Conservation (phyloP, 1,140 invertebrate species). For the Coelopa frigida region DNA sequence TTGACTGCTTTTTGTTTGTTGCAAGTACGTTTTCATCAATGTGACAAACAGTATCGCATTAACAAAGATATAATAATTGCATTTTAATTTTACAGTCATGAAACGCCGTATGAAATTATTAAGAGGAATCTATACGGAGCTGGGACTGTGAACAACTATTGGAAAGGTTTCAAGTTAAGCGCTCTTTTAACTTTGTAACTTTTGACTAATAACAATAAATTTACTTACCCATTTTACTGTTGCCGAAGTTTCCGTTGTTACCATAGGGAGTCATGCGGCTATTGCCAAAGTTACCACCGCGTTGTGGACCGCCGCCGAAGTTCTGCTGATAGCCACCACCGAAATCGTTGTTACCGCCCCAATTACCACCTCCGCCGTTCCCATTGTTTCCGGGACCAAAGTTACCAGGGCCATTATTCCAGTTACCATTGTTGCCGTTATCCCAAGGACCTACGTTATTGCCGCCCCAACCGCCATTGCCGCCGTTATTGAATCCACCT, state of each 20-base stretch:
- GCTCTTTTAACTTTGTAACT: background rate
- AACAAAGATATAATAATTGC: constrained; percentile 40
- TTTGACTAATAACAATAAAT: background rate
- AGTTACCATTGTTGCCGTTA: constrained; percentile 45
- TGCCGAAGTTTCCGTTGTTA: constrained; percentile 11
- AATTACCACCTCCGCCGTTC: constrained; percentile 26
- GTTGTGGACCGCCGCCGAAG: constrained; percentile 62
- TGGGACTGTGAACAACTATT: constrained; percentile 24
- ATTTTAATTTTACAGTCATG: constrained; percentile 30
- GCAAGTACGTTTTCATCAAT: constrained; percentile 37
- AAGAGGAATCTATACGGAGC: constrained; percentile 35
- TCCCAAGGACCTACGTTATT: constrained; percentile 46
- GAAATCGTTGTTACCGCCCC: constrained; percentile 52
- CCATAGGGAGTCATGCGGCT: constrained; percentile 51
- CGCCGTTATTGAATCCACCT: constrained; percentile 20
- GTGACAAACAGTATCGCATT: constrained; percentile 17
- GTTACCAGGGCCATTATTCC: constrained; percentile 20
- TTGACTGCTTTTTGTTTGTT: constrained; percentile 14
- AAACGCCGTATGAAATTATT: constrained; percentile 40
- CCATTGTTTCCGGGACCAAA: constrained; percentile 14
- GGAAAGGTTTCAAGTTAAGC: background rate
- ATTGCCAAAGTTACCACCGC: constrained; percentile 50
- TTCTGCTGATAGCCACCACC: constrained; percentile 67
- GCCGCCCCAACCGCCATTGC: constrained; percentile 38
- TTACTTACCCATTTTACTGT: constrained; percentile 13